Evolutionary conservation across 1,140 invertebrate genomes (phyloP), one percentile per base, ranked within the genome.

Genomic region (Drosophila kurseongensis): DNA sequence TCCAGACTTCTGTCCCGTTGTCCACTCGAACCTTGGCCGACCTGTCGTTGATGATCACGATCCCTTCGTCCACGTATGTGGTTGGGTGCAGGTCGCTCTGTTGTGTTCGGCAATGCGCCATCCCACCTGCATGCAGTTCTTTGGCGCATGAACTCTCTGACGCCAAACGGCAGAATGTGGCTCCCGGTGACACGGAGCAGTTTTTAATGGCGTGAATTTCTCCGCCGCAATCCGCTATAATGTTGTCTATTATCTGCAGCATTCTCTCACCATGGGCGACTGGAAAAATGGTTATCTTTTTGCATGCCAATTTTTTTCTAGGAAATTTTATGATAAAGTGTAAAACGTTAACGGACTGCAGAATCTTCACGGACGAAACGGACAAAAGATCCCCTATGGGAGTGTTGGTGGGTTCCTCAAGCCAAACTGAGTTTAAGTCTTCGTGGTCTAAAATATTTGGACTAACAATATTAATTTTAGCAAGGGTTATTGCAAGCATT

Each of bases 1-100:
- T 23, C 40, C 55, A 48, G 38, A 38, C 13, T 29, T 54, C 62
- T 27, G 55, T 67, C 0, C 62, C 69, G 10, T 67, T 60, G 9
- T 66, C 69, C n/a, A 59, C 48, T 29, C 18, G 58, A 13, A 76
- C 16, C 29, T 51, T 72, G 40, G 56, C 73, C 1, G 55, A 63
- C 16, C 66, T 32, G 2, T 63, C 51, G 6, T 23, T 54, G 35
- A 38, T 23, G 16, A 54, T 52, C 4, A 52, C 4, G 2, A 51
- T 66, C 1, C 40, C 40, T n/a, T 41, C 40, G 40, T 41, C 48
- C 12, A 65, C 52, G 0, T 7, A 18, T 8, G 48, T 60, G 2
- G 45, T 29, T 4, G 48, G 10, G 5, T 56, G 36, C n/a, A 60
- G 14, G 16, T 72, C 14, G 13, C 60, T 65, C 16, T 44, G 29